Conservation (phyloP, 2,888 invertebrate species). For the Oxyscelio sp. region DNA sequence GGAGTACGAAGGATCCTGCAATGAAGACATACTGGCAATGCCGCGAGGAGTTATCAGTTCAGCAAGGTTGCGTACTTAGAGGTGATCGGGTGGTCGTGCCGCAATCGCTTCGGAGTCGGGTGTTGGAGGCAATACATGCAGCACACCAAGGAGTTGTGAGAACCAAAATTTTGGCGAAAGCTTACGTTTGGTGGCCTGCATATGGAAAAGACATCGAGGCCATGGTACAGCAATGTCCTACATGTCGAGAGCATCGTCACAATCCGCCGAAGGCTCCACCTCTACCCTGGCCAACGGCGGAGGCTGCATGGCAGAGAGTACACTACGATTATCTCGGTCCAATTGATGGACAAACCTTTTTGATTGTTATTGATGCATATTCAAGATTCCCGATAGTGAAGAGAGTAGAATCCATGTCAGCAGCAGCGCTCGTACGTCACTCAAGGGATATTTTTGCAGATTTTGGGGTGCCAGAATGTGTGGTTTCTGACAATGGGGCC, state of each 20-base stretch:
- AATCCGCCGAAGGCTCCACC: conserved; percentile 18
- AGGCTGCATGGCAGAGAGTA: conserved; percentile 21
- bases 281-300: conserved; percentile 23
- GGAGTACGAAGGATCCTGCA: too few species aligned
- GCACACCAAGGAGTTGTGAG: conserved; percentile 28
- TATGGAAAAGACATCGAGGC: too few species aligned
- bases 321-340: conserved; percentile 38
- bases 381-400: conserved; percentile 31
- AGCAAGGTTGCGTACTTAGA: conserved; percentile 9
- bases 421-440: too few species aligned
- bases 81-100: conserved; percentile 48
- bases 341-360: conserved; percentile 9
- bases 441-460: conserved; percentile 23
- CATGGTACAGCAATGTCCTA: too few species aligned
- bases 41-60: neutral
- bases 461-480: neutral
- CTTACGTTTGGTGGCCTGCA: conserved; percentile 40
- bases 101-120: neutral
- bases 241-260: neutral
- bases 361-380: conserved; percentile 28
- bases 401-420: conserved; percentile 26
- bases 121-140: conserved; percentile 8
- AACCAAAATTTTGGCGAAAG: conserved; percentile 14
- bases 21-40: conserved; percentile 9
- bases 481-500: conserved; percentile 23